Conservation (phyloP, 2,113 vertebrate species). For the Lophura nycthemera region DNA sequence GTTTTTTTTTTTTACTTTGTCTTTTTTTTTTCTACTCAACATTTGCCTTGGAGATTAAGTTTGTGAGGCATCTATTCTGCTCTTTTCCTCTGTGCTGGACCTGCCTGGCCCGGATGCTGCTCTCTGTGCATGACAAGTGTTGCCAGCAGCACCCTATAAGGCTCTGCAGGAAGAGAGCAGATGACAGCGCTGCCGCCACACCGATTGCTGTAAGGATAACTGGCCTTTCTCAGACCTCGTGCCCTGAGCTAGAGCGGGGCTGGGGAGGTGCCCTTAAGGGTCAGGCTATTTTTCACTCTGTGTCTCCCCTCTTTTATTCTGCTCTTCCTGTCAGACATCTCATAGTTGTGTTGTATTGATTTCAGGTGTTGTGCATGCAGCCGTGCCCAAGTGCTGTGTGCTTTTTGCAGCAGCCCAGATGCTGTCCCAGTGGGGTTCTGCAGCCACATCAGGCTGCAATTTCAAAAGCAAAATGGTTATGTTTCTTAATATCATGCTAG, state of each 20-base stretch:
- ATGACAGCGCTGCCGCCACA: accelerated
- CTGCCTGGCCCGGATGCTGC: not conserved
- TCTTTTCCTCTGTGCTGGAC: not conserved
- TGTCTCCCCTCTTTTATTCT: not conserved
- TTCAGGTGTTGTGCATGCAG: not conserved
- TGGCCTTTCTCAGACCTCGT: not conserved
- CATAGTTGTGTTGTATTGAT: not conserved
- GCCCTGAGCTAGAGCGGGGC: not conserved
- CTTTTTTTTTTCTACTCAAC: not conserved
- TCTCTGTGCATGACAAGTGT: not conserved
- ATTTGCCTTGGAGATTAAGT: not conserved
- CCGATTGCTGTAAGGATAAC: not conserved
- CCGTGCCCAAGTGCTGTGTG: accelerated
- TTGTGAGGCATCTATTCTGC: not conserved
- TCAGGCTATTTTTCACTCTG: not conserved
- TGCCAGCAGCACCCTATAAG: not conserved
- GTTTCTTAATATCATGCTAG: not conserved
- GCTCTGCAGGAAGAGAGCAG: not conserved
- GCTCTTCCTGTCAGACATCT: not conserved
- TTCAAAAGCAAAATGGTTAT: not conserved
- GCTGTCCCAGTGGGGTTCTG: not conserved
- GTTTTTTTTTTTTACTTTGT: not conserved
- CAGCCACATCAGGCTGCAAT: not conserved
- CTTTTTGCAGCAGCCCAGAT: not conserved
- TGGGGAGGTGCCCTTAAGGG: accelerated